Percentiles rank a stretch among this genome's conserved stretches.
Conservation (phyloP, 2,113 vertebrate species). For the Salminus brasiliensis region DNA sequence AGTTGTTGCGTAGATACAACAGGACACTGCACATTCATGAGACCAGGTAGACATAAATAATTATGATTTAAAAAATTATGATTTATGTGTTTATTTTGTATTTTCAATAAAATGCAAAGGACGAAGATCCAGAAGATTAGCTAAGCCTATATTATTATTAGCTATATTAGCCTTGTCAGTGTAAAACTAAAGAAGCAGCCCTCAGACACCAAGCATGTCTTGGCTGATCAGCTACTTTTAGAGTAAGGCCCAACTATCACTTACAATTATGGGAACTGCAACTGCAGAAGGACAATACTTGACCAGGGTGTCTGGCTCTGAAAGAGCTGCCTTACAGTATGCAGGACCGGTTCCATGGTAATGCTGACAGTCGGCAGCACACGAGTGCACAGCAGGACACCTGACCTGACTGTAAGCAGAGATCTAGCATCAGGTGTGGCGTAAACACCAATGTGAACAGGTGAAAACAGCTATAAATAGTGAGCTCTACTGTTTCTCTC, state of each 20-base stretch:
- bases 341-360: slow-evolving; percentile 1
- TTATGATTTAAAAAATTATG: no score
- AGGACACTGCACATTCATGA: no score
- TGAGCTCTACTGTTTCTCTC: background rate
- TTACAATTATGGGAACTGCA: background rate
- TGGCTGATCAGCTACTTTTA: background rate
- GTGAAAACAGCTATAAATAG: slow-evolving; percentile 5
- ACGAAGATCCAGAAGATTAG: no score
- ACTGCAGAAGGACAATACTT: background rate
- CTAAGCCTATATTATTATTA: no score
- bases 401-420: slow-evolving; percentile 33
- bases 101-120: no score
- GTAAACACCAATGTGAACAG: slow-evolving; percentile 19
- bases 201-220: background rate
- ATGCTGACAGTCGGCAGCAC: slow-evolving; percentile 13
- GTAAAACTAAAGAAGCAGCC: no score
- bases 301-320: background rate
- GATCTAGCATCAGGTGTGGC: slow-evolving; percentile 23
- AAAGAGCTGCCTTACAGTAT: slow-evolving; percentile 26
- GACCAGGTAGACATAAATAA: no score
- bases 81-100: no score
- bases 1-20: no score
- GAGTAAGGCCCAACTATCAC: background rate
- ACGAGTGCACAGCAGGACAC: slow-evolving; percentile 26
- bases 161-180: no score